Evolutionary conservation across 2,113 vertebrate species (phyloP).

Genomic region (Melanotaenia duboulayi): DNA sequence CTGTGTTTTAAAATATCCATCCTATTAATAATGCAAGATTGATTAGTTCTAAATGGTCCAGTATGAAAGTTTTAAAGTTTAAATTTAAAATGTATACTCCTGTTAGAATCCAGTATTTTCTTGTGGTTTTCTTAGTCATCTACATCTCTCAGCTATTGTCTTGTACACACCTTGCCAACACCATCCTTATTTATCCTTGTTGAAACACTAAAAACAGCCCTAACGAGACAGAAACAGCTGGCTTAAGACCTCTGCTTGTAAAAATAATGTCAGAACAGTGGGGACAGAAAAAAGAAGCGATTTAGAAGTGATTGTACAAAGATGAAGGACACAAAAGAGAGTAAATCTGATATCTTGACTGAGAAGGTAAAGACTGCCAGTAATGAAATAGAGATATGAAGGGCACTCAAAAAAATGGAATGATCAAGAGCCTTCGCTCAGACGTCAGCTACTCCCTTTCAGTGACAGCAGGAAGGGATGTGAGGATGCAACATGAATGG

Average conservation of each 20-base stretch:
- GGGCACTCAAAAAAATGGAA: constrained; percentile 1
- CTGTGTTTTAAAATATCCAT: neutral
- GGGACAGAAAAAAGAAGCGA: constrained; percentile 15
- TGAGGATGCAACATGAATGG: neutral
- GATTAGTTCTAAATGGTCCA: neutral
- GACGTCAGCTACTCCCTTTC: constrained; percentile 4
- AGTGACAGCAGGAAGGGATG: constrained; percentile 22
- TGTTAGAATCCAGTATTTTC: neutral
- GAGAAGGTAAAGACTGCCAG: constrained; percentile 22
- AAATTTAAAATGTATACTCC: neutral
- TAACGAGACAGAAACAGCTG: constrained; percentile 63
- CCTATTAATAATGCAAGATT: neutral
- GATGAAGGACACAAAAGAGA: constrained; percentile 29
- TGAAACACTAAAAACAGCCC: constrained; percentile 55
- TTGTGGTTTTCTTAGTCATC: constrained; percentile 7
- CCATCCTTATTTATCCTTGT: constrained; percentile 20
- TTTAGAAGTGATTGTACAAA: constrained; percentile 20
- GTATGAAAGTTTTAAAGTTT: neutral
- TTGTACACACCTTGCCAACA: constrained; percentile 25
- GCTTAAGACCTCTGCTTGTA: constrained; percentile 42
- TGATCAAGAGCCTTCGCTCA: neutral
- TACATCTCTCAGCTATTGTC: constrained; percentile 28
- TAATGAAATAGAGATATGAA: constrained; percentile 34
- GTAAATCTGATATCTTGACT: constrained; percentile 25
- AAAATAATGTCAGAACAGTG: constrained; percentile 16